These are phyloP conservation scores for Ophiodon elongatus DNA, from an alignment of 2,113 vertebrate species.

Conservation along the genomic window DNA sequence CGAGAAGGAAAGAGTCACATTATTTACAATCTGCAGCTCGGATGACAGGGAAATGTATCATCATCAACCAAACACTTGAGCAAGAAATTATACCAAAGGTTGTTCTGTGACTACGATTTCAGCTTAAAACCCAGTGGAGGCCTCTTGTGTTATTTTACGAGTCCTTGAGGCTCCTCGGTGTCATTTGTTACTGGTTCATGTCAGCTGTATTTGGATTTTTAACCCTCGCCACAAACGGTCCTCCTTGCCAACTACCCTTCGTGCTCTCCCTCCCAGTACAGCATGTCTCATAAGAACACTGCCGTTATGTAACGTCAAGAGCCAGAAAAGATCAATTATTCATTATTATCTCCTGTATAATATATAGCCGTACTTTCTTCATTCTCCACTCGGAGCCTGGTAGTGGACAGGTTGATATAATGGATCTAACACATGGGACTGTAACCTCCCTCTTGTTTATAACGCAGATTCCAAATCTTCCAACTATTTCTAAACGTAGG, in stretches of 20 bases:
- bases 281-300: conserved; percentile 36
- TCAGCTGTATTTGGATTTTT: not conserved
- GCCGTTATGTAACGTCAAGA: conserved; percentile 68
- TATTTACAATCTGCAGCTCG: not conserved
- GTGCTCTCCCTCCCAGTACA: conserved; percentile 41
- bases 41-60: not conserved
- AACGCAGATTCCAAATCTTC: not conserved
- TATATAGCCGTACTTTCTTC: conserved; percentile 56
- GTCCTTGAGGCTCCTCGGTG: not conserved
- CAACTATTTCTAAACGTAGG: conserved; percentile 4
- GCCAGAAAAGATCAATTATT: conserved; percentile 72
- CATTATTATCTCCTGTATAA: conserved; percentile 72
- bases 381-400: conserved; percentile 1
- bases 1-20: not conserved
- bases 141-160: not conserved
- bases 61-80: not conserved
- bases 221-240: not conserved
- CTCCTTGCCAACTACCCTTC: conserved; percentile 1
- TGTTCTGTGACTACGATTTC: not conserved
- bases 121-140: not conserved
- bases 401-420: conserved; percentile 24
- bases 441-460: conserved; percentile 1
- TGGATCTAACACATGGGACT: conserved; percentile 21
- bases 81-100: not conserved
- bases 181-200: not conserved